Evolutionary conservation across 2,888 invertebrate species (phyloP), one percentile per base, ranked within the genome.

Genomic region (Rhogogaster chlorosoma): DNA sequence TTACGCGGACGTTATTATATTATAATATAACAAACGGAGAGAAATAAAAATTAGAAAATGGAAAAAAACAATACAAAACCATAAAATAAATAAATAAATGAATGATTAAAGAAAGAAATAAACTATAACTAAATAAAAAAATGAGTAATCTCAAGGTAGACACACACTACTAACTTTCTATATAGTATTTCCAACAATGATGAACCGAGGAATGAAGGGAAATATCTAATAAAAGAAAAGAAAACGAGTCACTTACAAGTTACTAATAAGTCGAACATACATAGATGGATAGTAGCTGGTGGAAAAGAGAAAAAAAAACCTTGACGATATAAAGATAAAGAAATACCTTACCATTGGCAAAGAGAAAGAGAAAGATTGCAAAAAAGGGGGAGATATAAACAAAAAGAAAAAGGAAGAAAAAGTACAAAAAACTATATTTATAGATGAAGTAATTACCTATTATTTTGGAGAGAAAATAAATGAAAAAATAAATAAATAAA

Each of bases 351-450:
- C 15, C 22, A 22, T 57, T 22, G 57, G 22, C 22, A 57, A 22
- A 15, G n/a, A 57, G 10, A 10, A 61, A 15, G 3, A 15, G 12
- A 67, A 42, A 53, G 29, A 26, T 1, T 70, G 64, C n/a, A 26
- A 1, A 26, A 61, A 2, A 26, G 26, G 61, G 22, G 61, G 26
- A 61, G 10, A 61, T 26, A 61, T 9, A 7, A 22, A 61, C 22
- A 61, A 61, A 61, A 61, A 61, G 9, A 83, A 85, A 75, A 73
- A 84, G 18, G 49, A 70, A 84, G 64, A 84, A 86, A 86, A 88
- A 89, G 87, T 86, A 89, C 87, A 87, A 88, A 88, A 87, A 88
- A 82, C 22, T 83, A 86, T 85, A 86, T 86, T 85, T 42, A 45
- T 75, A 42, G 75, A 75, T 22, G 42, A 49, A 45, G 22, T 75